Evolutionary conservation across 2,113 vertebrate genomes (phyloP).

Genomic region (Porphyrio hochstetteri): DNA sequence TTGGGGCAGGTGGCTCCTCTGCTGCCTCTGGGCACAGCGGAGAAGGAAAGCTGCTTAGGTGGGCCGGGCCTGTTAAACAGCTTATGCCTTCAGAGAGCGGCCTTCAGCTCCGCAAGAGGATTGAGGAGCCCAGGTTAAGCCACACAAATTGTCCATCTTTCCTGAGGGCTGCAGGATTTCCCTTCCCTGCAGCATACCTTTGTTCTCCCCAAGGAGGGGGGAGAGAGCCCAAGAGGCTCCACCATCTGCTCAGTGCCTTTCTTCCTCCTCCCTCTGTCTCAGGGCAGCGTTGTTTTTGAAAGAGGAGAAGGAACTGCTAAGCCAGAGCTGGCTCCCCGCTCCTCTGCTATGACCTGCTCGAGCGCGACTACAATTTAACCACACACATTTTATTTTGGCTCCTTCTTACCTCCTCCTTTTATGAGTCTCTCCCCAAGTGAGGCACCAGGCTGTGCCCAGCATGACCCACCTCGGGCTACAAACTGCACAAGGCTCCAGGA

Average conservation of each 20-base stretch:
- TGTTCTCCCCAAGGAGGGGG: background rate
- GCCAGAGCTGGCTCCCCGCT: constrained; percentile 7
- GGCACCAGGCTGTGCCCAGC: background rate
- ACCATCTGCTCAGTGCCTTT: background rate
- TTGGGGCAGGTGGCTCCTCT: background rate
- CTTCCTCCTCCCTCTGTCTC: background rate
- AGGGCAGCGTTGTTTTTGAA: background rate
- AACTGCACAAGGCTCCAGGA: background rate
- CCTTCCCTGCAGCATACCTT: background rate
- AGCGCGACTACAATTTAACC: background rate
- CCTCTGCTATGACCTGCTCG: background rate
- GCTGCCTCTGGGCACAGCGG: fast-evolving
- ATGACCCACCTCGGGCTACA: background rate
- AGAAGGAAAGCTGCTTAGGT: constrained; percentile 10
- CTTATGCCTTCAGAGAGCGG: background rate
- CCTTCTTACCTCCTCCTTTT: background rate
- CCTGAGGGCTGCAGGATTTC: background rate
- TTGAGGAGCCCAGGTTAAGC: background rate
- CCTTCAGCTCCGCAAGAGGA: background rate
- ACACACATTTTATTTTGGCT: background rate
- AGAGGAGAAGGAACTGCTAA: constrained; percentile 40
- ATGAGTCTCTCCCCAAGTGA: background rate
- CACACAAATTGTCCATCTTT: background rate
- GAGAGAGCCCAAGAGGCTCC: background rate
- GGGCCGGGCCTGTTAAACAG: background rate